A percentile compares a stretch with the other conserved stretches of the same genome.
These are phyloP conservation scores for Leucoraja erinaceus DNA, from an alignment of 2,113 vertebrate genomes.

Conservation along the genomic window DNA sequence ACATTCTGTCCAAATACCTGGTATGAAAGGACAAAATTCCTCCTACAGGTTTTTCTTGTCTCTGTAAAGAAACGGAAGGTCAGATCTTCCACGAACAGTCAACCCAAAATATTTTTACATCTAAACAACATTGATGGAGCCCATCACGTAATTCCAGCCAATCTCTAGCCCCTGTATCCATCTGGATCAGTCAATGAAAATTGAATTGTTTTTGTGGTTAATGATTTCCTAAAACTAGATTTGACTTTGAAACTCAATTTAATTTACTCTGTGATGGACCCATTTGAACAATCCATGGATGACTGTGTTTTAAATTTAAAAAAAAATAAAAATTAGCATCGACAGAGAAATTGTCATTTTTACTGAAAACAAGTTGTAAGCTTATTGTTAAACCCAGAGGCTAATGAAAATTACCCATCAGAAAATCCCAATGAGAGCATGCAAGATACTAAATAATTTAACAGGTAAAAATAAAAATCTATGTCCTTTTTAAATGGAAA, in stretches of 20 bases:
- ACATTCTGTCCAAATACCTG: no score
- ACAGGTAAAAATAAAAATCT: background rate
- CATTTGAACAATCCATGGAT: background rate
- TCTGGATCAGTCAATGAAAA: background rate
- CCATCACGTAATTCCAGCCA: no score
- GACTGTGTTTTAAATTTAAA: background rate
- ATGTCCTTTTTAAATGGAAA: background rate
- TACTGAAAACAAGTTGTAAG: no score
- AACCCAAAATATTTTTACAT: background rate
- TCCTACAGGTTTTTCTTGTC: no score
- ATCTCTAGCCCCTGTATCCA: background rate
- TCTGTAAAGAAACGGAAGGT: no score
- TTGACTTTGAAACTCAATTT: background rate
- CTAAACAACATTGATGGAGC: background rate
- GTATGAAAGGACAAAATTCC: no score
- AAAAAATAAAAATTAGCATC: background rate
- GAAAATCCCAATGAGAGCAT: background rate
- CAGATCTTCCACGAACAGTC: background rate
- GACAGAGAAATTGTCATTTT: background rate
- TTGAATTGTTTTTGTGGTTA: background rate
- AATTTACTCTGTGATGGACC: background rate
- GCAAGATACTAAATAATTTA: background rate
- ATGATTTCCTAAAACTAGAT: background rate
- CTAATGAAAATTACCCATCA: background rate
- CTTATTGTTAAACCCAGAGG: no score